Evolutionary conservation across 2,888 invertebrate species (phyloP).

Genomic region (Drosophila atripex): DNA sequence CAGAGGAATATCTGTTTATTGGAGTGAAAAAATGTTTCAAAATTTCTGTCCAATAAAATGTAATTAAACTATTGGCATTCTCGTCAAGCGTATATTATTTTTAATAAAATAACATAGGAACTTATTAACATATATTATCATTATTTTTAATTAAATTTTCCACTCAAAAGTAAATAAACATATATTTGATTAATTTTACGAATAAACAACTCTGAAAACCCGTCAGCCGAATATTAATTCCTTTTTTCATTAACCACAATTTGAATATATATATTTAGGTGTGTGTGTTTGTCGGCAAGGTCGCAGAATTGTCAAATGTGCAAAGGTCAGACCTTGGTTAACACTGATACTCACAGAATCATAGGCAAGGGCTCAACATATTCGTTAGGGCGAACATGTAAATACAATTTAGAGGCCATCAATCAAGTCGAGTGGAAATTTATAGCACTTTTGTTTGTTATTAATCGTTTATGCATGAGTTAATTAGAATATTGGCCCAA

Average conservation of each 20-base stretch:
- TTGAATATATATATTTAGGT: background rate
- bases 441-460: conserved; percentile 80
- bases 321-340: conserved; percentile 32
- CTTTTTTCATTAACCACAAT: conserved; percentile 28
- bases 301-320: conserved; percentile 43
- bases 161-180: conserved; percentile 10
- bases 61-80: background rate
- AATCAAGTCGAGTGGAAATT: conserved; percentile 80
- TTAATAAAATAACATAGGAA: background rate
- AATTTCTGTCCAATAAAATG: background rate
- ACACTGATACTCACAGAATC: background rate
- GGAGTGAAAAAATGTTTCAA: background rate
- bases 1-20: background rate
- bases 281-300: no score
- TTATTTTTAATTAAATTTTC: conserved; percentile 3
- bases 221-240: conserved; percentile 42
- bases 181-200: background rate
- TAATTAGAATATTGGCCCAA: conserved; percentile 78
- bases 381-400: conserved; percentile 29
- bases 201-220: conserved; percentile 1
- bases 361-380: conserved; percentile 5
- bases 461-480: conserved; percentile 80
- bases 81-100: background rate
- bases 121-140: background rate
- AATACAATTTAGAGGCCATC: conserved; percentile 61